Evolutionary conservation across 2,797 vertebrate species (phyloP), one percentile per base, ranked within the genome.

Genomic region (Sebastes hopkinsi): DNA sequence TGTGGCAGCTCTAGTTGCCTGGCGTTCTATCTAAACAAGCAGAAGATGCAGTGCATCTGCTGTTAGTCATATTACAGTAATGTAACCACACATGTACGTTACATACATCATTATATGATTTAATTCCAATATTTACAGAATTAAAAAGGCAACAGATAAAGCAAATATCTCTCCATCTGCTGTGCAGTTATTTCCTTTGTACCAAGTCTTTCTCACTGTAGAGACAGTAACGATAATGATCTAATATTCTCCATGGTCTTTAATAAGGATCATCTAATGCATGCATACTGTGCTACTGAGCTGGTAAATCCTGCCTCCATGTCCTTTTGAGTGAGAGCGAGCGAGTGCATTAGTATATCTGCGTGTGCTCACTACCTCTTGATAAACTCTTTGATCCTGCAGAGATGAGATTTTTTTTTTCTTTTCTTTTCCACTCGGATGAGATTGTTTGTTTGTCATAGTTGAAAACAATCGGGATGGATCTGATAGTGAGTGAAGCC

Each of bases 371-470:
- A 2, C 68, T 70, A 80, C 78, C 23, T 88, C 79, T 77, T 8
- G 1, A 74, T 77, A 55, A 14, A 9, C 74, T 77, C 77, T 89
- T 92, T 90, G 82, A 88, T 85, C 83, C 83, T 52, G 62, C 80
- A 12, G 46, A 87, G 81, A 89, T 77, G 71, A 81, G 62, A 82
- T 60, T 11, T 5, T 10, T 60, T 30, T 12, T 30, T 18, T 5
- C 1, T 1, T 4, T 18, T 79, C 52, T 72, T 75, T 58, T 58
- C 74, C 67, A 54, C 85, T 75, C 66, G 34, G 59, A 38, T 34
- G 66, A 82, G 73, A 68, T 75, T 85, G 88, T 88, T 79, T 92
- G 90, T 91, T 89, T 86, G 83, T 86, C 75, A 56, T 75, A 70
- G 67, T 85, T 81, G 79, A 78, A 83, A 83, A 88, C 85, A 84